Percentiles rank a stretch among this genome's conserved stretches.
Conservation (phyloP, 1,140 invertebrate genomes). For the Zophobas atratus region DNA sequence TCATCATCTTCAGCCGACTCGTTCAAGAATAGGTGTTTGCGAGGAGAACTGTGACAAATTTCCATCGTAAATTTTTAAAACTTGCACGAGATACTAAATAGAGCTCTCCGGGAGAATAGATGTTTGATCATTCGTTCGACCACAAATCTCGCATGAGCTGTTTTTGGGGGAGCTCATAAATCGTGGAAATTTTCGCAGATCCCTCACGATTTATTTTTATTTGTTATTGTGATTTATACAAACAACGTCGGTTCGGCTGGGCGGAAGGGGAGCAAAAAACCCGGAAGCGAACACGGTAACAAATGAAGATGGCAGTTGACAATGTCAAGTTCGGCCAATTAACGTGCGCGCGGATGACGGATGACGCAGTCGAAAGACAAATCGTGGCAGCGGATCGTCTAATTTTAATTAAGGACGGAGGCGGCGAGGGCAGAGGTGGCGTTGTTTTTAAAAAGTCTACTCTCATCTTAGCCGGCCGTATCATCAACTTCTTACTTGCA, state of each 20-base stretch:
- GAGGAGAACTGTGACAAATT: conserved; percentile 27
- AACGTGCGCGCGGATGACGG: conserved; percentile 11
- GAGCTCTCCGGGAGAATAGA: conserved; percentile 33
- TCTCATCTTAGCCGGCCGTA: no score
- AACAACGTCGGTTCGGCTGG: conserved; percentile 2
- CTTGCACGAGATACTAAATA: conserved; percentile 39
- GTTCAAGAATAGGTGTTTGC: neutral
- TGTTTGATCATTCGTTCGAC: conserved; percentile 38
- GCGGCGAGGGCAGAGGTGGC: neutral
- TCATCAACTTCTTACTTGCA: neutral
- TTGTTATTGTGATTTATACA: conserved; percentile 42
- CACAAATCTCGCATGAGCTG: conserved; percentile 34
- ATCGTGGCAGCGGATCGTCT: neutral
- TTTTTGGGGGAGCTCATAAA: conserved; percentile 34
- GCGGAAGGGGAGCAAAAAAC: conserved; percentile 4
- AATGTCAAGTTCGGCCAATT: conserved; percentile 36
- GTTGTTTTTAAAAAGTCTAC: no score
- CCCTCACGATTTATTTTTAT: conserved; percentile 39
- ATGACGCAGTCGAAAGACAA: neutral
- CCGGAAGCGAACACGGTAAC: conserved; percentile 17
- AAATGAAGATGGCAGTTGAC: conserved; percentile 30
- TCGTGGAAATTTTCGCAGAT: conserved; percentile 39
- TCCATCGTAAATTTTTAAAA: conserved; percentile 41
- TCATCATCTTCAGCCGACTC: neutral
- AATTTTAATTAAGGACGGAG: neutral